phyloP scores from a whole-genome alignment of 2,888 invertebrate species.

The Chymomyza procnemis region DNA sequence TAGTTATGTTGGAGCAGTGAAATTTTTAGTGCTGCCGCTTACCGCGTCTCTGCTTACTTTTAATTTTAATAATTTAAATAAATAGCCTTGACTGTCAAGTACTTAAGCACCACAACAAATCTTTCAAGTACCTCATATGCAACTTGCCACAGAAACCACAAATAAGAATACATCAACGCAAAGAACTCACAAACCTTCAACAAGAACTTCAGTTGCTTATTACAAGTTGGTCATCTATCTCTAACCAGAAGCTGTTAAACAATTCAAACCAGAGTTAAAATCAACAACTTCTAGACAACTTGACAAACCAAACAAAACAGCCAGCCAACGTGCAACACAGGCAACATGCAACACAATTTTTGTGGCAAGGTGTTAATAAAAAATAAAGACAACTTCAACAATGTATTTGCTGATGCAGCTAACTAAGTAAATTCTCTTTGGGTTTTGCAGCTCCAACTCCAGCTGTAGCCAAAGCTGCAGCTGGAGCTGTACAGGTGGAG shows the following conservation, averaged over 20 bases:
- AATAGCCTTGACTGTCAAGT: no score
- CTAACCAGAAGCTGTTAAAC: neutral
- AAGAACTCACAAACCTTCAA: neutral
- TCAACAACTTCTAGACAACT: constrained; percentile 5
- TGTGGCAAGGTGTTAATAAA: constrained; percentile 34
- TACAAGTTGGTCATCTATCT: neutral
- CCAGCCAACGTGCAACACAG: constrained; percentile 17
- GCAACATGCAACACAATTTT: constrained; percentile 17
- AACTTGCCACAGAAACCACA: no score
- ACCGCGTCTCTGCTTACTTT: no score
- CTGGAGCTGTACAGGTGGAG: neutral
- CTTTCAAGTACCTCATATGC: no score
- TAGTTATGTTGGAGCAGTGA: no score
- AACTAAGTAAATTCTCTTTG: constrained; percentile 36
- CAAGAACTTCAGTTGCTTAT: neutral
- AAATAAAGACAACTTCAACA: constrained; percentile 15
- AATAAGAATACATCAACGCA: neutral
- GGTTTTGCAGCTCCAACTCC: neutral
- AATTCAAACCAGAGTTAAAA: neutral
- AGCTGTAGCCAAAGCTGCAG: constrained; percentile 13
- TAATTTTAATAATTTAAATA: no score
- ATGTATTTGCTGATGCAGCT: constrained; percentile 46
- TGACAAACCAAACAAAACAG: constrained; percentile 21
- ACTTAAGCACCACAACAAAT: no score
- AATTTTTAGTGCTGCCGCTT: no score